These are phyloP conservation scores for Tamias sibiricus DNA, from an alignment of 2,113 vertebrate species.

Conservation along the genomic window DNA sequence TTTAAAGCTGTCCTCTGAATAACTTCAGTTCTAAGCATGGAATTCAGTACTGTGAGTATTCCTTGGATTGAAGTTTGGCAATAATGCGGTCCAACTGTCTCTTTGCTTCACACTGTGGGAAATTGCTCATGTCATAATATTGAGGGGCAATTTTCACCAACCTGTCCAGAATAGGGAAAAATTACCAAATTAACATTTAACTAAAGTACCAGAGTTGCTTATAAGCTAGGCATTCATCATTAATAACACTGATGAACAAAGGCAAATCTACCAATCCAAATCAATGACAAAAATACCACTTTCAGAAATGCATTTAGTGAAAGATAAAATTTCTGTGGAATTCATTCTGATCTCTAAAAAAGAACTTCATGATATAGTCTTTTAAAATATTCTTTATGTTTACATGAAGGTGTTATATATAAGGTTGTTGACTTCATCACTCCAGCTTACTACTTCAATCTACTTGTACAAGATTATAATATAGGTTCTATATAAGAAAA, in stretches of 20 bases:
- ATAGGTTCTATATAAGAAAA: background rate
- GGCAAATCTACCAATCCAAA: background rate
- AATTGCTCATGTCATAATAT: constrained; percentile 99
- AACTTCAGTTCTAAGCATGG: constrained; percentile 87
- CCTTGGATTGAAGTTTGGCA: constrained; percentile 97
- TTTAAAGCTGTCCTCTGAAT: constrained; percentile 89
- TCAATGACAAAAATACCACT: background rate
- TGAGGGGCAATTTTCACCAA: constrained; percentile 97
- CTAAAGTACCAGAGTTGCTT: background rate
- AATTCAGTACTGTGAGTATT: constrained; percentile 96
- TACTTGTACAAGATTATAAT: background rate
- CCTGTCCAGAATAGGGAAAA: constrained; percentile 88
- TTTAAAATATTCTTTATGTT: background rate
- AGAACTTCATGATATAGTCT: background rate
- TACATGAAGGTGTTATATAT: background rate
- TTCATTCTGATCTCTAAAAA: background rate
- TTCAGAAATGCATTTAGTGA: background rate
- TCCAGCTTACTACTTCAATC: background rate
- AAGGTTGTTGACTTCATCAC: background rate
- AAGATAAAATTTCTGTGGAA: background rate
- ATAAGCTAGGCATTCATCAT: background rate
- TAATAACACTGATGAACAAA: background rate
- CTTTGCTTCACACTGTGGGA: constrained; percentile 98
- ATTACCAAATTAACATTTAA: constrained; percentile 77
- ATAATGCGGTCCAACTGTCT: constrained; percentile 98